Conservation (phyloP, 2,113 vertebrate genomes). For the Eurystomus gularis region DNA sequence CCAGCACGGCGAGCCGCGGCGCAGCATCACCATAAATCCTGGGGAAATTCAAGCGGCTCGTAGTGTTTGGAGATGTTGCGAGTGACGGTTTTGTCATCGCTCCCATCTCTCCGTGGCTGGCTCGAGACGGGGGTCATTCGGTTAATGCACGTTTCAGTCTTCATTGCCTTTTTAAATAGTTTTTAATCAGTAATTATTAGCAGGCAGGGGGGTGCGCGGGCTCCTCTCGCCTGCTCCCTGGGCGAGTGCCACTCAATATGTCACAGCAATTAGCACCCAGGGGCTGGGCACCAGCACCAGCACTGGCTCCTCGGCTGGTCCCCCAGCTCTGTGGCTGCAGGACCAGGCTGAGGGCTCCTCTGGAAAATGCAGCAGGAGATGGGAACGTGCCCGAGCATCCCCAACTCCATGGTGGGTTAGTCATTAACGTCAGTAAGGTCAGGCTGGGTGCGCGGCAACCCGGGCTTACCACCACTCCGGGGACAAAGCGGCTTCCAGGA, state of each 20-base stretch:
- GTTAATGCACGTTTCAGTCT: slow-evolving; percentile 89
- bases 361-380: rapidly evolving
- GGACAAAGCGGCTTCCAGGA: rapidly evolving
- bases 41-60: slow-evolving; percentile 27
- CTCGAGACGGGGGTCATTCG: slow-evolving; percentile 76
- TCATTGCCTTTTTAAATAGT: slow-evolving; percentile 88
- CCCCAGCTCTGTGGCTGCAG: background rate
- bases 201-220: slow-evolving; percentile 72
- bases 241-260: slow-evolving; percentile 81
- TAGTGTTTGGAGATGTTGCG: slow-evolving; percentile 3
- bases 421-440: rapidly evolving
- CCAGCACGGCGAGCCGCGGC: background rate
- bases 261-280: slow-evolving; percentile 82
- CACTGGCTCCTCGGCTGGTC: rapidly evolving
- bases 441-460: background rate
- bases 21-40: slow-evolving; percentile 34
- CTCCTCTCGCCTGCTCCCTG: slow-evolving; percentile 63
- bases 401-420: background rate
- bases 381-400: rapidly evolving
- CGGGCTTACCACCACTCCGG: rapidly evolving
- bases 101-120: slow-evolving; percentile 45
- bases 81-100: slow-evolving; percentile 46
- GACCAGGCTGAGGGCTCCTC: background rate
- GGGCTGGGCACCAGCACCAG: background rate
- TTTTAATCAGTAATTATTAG: slow-evolving; percentile 94